Evolutionary conservation across 2,797 vertebrate genomes (phyloP).

Genomic region (Coregonus ussuriensis): DNA sequence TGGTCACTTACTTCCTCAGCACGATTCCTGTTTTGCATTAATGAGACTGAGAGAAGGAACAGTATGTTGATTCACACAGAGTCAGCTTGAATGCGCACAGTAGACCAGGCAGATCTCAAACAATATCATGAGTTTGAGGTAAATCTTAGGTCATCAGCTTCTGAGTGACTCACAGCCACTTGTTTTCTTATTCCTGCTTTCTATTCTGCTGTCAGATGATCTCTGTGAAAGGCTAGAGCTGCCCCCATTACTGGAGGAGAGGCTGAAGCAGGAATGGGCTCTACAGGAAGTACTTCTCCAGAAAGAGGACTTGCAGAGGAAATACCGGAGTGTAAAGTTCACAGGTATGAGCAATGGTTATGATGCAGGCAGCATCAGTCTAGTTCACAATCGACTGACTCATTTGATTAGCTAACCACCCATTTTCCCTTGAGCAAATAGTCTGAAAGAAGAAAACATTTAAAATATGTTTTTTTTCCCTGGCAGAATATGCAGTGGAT

Average conservation of each 20-base stretch:
- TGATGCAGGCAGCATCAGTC: not conserved
- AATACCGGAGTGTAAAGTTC: constrained; percentile 76
- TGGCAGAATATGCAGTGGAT: constrained; percentile 82
- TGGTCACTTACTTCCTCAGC: constrained; percentile 31
- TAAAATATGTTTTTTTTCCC: not conserved
- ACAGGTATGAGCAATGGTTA: constrained; percentile 73
- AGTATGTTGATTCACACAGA: constrained; percentile 23
- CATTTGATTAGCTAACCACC: not conserved
- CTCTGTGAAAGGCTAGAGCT: constrained; percentile 63
- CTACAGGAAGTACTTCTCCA: constrained; percentile 74
- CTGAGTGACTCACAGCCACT: no score
- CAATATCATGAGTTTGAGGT: not conserved
- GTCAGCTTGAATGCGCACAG: not conserved
- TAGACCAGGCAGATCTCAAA: no score
- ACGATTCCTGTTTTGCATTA: constrained; percentile 15
- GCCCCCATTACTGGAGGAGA: constrained; percentile 67
- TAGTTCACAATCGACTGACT: not conserved
- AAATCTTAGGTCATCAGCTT: not conserved
- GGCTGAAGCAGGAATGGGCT: constrained; percentile 78
- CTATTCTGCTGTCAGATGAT: constrained; percentile 32
- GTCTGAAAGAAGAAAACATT: constrained; percentile 17
- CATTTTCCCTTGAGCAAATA: not conserved
- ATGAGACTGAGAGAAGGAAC: constrained; percentile 20
- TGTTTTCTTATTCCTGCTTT: not conserved
- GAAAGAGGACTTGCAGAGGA: constrained; percentile 69